These are phyloP conservation scores for Xanthorhoe spadicearia DNA, from an alignment of 2,888 invertebrate genomes.

Conservation along the genomic window DNA sequence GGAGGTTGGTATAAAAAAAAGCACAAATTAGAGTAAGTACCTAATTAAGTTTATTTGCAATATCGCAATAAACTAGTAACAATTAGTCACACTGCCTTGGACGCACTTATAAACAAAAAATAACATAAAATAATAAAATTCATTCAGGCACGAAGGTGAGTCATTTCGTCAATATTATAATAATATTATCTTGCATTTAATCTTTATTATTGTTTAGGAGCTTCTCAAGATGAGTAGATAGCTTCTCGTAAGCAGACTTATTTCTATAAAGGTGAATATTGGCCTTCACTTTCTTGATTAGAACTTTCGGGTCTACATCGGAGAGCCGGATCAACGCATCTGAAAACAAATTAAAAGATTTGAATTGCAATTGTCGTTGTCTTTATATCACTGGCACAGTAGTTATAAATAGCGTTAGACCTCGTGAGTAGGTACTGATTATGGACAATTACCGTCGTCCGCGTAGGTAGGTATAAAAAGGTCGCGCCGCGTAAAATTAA, in stretches of 20 bases:
- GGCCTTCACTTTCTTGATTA: slow-evolving; percentile 85
- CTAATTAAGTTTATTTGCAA: slow-evolving; percentile 23
- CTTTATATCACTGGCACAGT: too few species aligned
- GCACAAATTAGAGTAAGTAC: neutral
- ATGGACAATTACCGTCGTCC: too few species aligned
- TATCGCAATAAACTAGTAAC: slow-evolving; percentile 12
- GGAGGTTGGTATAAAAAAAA: neutral
- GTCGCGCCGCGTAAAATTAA: too few species aligned
- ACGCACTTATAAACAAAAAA: slow-evolving; percentile 7
- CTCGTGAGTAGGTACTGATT: too few species aligned
- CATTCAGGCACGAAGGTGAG: slow-evolving; percentile 11
- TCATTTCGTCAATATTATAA: neutral
- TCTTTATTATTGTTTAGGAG: slow-evolving; percentile 9
- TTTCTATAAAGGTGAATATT: slow-evolving; percentile 86
- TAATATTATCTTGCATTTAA: neutral
- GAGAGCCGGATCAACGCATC: slow-evolving; percentile 82
- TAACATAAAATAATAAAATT: slow-evolving; percentile 7
- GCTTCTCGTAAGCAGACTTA: slow-evolving; percentile 77
- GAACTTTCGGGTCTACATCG: slow-evolving; percentile 79
- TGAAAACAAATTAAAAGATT: slow-evolving; percentile 57
- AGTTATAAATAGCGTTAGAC: too few species aligned
- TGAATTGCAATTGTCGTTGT: too few species aligned
- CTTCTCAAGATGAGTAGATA: slow-evolving; percentile 71
- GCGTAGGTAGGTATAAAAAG: too few species aligned
- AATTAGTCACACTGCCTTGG: slow-evolving; percentile 2